A percentile compares a stretch with the other conserved stretches of the same genome.
Evolutionary conservation across 1,140 invertebrate genomes (phyloP).

Genomic region (Macrobrachium nipponense): DNA sequence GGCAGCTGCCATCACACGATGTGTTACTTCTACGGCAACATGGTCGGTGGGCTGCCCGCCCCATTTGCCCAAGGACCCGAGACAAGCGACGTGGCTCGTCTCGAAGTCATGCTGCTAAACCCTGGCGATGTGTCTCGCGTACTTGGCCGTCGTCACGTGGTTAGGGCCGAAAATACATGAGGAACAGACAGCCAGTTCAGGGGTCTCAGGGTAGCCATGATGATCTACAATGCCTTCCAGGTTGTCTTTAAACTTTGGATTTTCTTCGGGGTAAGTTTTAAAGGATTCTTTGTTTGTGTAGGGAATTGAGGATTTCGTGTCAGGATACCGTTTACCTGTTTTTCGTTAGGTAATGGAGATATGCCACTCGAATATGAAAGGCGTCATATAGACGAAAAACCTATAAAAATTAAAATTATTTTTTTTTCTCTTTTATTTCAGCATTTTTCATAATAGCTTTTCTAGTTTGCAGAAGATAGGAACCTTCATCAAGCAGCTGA

Average conservation of each 20-base stretch:
- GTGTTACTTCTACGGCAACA: slow-evolving; percentile 52
- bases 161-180: slow-evolving; percentile 51
- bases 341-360: neutral
- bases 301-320: neutral
- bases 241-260: slow-evolving; percentile 49
- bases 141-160: slow-evolving; percentile 50
- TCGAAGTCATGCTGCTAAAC: slow-evolving; percentile 34
- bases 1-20: slow-evolving; percentile 30
- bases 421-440: too few species aligned
- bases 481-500: too few species aligned
- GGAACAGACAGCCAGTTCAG: slow-evolving; percentile 38
- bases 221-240: slow-evolving; percentile 59
- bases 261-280: slow-evolving; percentile 50
- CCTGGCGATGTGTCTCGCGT: slow-evolving; percentile 31
- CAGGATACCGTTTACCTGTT: neutral
- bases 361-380: neutral
- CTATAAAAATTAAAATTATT: too few species aligned
- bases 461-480: too few species aligned
- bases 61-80: slow-evolving; percentile 33
- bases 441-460: too few species aligned
- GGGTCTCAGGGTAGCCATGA: slow-evolving; percentile 46
- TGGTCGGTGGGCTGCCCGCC: slow-evolving; percentile 20
- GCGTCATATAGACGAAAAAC: too few species aligned
- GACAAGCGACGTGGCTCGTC: slow-evolving; percentile 47
- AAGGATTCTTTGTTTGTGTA: neutral